Conservation (phyloP, 2,113 vertebrate species). For the Tragelaphus imberbis region DNA sequence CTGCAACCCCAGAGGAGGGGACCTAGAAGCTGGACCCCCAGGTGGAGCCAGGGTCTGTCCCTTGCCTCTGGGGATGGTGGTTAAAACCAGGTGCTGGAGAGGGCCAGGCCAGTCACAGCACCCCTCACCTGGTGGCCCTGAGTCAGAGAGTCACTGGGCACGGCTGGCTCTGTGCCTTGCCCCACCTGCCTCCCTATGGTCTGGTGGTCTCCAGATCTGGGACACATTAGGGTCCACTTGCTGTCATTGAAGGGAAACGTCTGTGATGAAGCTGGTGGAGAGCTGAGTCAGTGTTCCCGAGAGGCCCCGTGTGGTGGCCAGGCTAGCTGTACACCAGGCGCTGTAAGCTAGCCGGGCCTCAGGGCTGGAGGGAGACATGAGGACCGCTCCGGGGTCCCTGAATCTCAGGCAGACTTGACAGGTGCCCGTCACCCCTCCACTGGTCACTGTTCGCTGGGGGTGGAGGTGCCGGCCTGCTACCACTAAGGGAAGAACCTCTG, state of each 20-base stretch:
- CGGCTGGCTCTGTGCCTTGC: neutral
- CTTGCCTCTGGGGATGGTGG: neutral
- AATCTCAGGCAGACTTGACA: neutral
- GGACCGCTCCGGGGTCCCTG: accelerated
- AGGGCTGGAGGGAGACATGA: neutral
- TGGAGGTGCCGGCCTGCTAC: neutral
- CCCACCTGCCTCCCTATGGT: no score
- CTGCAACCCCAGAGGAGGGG: neutral
- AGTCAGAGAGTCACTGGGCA: neutral
- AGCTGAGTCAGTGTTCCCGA: neutral
- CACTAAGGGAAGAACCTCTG: neutral
- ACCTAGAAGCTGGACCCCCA: neutral
- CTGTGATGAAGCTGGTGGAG: neutral
- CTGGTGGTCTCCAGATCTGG: neutral
- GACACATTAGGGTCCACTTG: neutral
- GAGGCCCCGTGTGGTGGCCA: accelerated
- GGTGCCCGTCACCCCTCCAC: neutral
- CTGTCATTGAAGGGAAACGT: neutral
- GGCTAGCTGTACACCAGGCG: neutral
- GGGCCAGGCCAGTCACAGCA: accelerated
- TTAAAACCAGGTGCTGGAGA: neutral
- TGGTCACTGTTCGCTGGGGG: accelerated
- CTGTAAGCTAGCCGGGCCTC: neutral
- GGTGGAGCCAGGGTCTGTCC: neutral
- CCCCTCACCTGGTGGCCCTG: no score